phyloP scores from a whole-genome alignment of 2,888 invertebrate species.

The Mantis religiosa region DNA sequence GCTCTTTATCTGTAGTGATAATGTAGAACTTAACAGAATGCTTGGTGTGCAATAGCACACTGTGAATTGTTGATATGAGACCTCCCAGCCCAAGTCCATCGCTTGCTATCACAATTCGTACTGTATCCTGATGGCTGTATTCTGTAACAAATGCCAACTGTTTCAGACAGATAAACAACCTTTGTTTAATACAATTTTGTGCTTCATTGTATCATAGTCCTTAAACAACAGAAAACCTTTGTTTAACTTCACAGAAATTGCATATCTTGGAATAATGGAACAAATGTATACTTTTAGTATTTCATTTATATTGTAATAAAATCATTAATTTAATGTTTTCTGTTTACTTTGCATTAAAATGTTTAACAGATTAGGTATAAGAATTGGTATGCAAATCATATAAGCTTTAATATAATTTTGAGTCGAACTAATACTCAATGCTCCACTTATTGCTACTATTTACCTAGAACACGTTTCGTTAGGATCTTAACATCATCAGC shows the following conservation, averaged over 20 bases:
- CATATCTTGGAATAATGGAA: not conserved
- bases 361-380: not conserved
- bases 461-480: too few species aligned
- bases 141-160: not conserved
- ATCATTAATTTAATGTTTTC: not conserved
- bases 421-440: too few species aligned
- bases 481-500: too few species aligned
- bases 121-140: not conserved
- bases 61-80: conserved; percentile 41
- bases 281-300: too few species aligned
- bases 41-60: conserved; percentile 39
- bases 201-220: too few species aligned
- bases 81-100: conserved; percentile 40
- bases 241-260: not conserved
- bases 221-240: not conserved
- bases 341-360: not conserved
- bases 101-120: conserved; percentile 31
- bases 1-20: conserved; percentile 32
- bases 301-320: too few species aligned
- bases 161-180: not conserved
- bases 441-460: too few species aligned
- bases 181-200: too few species aligned
- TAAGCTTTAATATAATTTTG: too few species aligned
- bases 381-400: too few species aligned
- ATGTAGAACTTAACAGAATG: conserved; percentile 39